Percentiles rank a stretch among this genome's conserved stretches.
These are phyloP conservation scores for Muricea muricata DNA, from an alignment of 92 coral and sea anemone species.

Conservation along the genomic window DNA sequence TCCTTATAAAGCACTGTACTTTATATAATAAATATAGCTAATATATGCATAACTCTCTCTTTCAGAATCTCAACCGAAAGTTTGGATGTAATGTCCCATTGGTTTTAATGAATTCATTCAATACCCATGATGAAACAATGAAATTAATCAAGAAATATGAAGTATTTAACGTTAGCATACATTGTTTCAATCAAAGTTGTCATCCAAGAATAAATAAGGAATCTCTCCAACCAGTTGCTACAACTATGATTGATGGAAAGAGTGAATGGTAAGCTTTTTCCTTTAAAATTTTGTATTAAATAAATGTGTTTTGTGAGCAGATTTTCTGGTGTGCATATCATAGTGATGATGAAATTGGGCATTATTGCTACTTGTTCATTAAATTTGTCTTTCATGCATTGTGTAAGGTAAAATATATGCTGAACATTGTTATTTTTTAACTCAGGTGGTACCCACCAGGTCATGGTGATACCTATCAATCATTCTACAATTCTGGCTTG, in stretches of 20 bases:
- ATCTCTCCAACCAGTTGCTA: slow-evolving; percentile 87
- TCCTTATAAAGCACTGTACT: too few species aligned
- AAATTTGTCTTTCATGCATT: too few species aligned
- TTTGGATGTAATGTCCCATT: slow-evolving; percentile 84
- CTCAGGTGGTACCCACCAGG: slow-evolving; percentile 97
- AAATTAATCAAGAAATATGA: slow-evolving; percentile 87
- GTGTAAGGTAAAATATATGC: too few species aligned
- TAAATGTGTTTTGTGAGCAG: too few species aligned
- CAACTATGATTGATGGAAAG: slow-evolving; percentile 64
- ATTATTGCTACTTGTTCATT: too few species aligned
- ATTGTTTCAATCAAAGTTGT: slow-evolving; percentile 92
- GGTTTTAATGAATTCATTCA: slow-evolving; percentile 96
- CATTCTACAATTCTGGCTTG: slow-evolving; percentile 91
- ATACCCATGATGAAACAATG: slow-evolving; percentile 89
- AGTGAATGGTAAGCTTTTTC: slow-evolving; percentile 41
- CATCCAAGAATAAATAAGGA: slow-evolving; percentile 93
- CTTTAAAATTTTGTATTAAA: too few species aligned
- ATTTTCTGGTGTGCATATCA: too few species aligned
- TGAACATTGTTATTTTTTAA: neutral
- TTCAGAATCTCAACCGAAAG: slow-evolving; percentile 82
- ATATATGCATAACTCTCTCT: too few species aligned
- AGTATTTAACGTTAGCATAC: slow-evolving; percentile 77
- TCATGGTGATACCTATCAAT: slow-evolving; percentile 91
- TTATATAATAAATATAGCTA: too few species aligned
- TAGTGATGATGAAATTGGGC: too few species aligned